Base-by-base conservation (phyloP, 2,888 invertebrate genomes). In the Leuctra nigra region DNA sequence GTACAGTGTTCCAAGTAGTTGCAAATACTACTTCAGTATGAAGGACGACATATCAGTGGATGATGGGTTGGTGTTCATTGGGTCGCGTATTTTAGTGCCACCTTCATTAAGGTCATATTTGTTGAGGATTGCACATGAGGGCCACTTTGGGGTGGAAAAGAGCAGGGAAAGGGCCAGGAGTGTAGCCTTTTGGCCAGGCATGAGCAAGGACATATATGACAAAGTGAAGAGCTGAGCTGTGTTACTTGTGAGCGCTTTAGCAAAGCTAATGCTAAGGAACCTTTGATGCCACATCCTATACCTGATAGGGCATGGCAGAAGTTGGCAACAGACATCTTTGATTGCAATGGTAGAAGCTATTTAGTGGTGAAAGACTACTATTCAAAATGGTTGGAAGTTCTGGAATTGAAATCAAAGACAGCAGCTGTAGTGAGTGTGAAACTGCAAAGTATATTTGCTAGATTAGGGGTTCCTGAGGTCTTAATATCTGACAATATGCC, bases 131-230 rank as follows among this genome's bases (percentile, higher is more conserved):
- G 4, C 48, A 9, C 55, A 55, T 18, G 48, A 55, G 18, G 48
- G 55, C 1, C 55, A 55, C 33, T 16, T 48, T n/a, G 55, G 55
- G 16, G 36, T 55, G 13, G 48, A 29, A 36, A 55, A 36, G 35
- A 20, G 20, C 22, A 55, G 23, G 35, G 23, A 11, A 1, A 16
- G 55, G n/a, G 36, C 55, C 16, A 2, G 55, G 16, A 9, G 33
- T 9, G 36, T 47, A 7, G 35, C 38, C 1, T 53, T 23, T 18
- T 55, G 48, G 55, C 55, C 55, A 13, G 47, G 47, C 3, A 55
- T 55, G 35, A 16, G 64, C 52, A 24, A 3, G 13, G 65, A 68
- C 20, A 65, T 70, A 36, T 64, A 67, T 48, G 29, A 64, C 2
- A 23, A 50, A n/a, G 54, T 61, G 25, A 36, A 18, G 1, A 29